phyloP scores from a whole-genome alignment of 2,888 invertebrate species.

The Agapostemon virescens region DNA sequence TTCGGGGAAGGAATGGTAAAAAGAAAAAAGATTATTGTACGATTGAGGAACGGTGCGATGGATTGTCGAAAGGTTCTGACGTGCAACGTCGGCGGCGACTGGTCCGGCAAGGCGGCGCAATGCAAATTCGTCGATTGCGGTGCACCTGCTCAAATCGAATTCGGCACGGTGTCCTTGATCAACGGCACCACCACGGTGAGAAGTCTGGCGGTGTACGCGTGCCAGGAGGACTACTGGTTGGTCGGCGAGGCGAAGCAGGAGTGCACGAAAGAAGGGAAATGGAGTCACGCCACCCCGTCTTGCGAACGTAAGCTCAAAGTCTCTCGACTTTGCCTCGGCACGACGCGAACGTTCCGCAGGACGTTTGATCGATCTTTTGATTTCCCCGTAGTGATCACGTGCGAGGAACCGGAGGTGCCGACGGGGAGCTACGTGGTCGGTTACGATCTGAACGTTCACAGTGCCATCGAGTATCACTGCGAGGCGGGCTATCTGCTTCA shows the following conservation, averaged over 20 bases:
- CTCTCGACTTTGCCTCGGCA: background rate
- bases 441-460: slow-evolving; percentile 94
- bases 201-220: slow-evolving; percentile 89
- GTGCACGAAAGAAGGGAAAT: slow-evolving; percentile 92
- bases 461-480: slow-evolving; percentile 93
- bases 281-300: slow-evolving; percentile 92
- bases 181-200: slow-evolving; percentile 92
- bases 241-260: slow-evolving; percentile 85
- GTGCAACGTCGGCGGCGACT: slow-evolving; percentile 92
- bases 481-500: slow-evolving; percentile 90
- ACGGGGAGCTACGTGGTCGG: slow-evolving; percentile 93
- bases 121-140: slow-evolving; percentile 95
- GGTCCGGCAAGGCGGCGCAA: slow-evolving; percentile 90
- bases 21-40: too few relatives aligned
- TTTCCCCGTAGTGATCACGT: slow-evolving; percentile 87
- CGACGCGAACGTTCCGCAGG: too few relatives aligned
- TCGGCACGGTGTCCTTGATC: slow-evolving; percentile 86
- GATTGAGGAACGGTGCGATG: too few relatives aligned
- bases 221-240: slow-evolving; percentile 92
- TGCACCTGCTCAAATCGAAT: slow-evolving; percentile 89
- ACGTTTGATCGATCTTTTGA: slow-evolving; percentile 53
- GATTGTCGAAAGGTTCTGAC: slow-evolving; percentile 84
- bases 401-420: slow-evolving; percentile 92
- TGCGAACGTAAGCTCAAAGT: slow-evolving; percentile 85
- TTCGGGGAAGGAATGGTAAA: too few relatives aligned